Base-by-base conservation (phyloP, 2,113 vertebrate genomes). In the Psettodes erumei region DNA sequence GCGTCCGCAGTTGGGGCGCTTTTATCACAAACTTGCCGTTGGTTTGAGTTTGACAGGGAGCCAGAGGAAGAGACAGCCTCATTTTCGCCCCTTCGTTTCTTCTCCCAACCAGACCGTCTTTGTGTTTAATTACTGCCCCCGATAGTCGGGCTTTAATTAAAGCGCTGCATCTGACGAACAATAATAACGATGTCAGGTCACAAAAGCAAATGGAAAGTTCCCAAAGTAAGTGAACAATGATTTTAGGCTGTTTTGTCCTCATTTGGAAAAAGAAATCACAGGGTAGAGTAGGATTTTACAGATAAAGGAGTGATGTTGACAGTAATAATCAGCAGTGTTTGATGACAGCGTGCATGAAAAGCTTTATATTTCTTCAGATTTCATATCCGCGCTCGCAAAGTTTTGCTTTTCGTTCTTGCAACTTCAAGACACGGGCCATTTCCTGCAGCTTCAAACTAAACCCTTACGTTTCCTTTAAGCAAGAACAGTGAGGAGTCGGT, bases 101-200 rank as follows among this genome's bases (percentile, higher is more conserved):
- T 63, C 35, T 42, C 15, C 2, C 48, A 73, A 79, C 13, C 18
- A 30, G 25, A 33, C 32, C 63, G 42, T 76, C 33, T 72, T 72
- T 79, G 66, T 68, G 66, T 84, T 79, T 85, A 82, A 80, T 87
- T 75, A 81, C 32, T 54, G 60, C 73, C 48, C 56, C 60, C 33
- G 70, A 75, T 66, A 77, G 47, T 80, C 48, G 37, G n/a, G 40
- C 76, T 82, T 86, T 82, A 86, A 84, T 90, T 86, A 83, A 86
- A 83, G 50, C 51, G 43, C 42, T 66, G 60, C 40, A 47, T 64
- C 78, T 82, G 75, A 84, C 80, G 85, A 82, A 76, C 76, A 75
- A 30, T 59, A 58, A 43, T 77, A 78, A 87, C 81, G 25, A 75
- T 79, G 68, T 81, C 59, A 59, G 64, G 42, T 62, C 40, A 45